Base-by-base conservation (phyloP, 2,888 invertebrate genomes). In the Apamea sordens region DNA sequence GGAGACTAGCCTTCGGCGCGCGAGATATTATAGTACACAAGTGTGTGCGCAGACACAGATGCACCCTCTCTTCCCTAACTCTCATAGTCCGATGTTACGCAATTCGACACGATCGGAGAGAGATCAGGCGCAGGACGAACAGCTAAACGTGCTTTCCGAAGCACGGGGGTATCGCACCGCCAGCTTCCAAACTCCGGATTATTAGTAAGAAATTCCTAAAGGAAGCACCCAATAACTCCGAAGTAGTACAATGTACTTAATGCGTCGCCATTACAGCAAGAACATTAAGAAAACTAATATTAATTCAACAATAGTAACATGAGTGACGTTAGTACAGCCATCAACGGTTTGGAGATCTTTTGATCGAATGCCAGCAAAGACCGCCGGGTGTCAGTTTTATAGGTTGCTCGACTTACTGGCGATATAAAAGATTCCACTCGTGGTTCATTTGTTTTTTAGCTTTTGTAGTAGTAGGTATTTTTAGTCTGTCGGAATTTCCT, bases 341-440 rank as follows among this genome's bases (percentile, higher is more conserved):
- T 89, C 90, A 91, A 91, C 89, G 80, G 89, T 79, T 92, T 93
- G 93, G 90, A 92, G 89, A 92, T 92, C 92, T 93, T 85, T 94
- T 94, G 94, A 95, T 94, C 93, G 87, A 92, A 92, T 93, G 94
- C 94, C 94, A 94, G 91, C 80, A 84, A 82, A 86, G 88, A 89
- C 92, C 89, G 87, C 90, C 83, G 44, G 83, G 84, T 90, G 91
- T 91, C 90, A 87, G 88, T 91, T 90, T 92, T 91, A 92, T 93
- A 90, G 91, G 89, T 80, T 80, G 79, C 53, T 53, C 24, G 84
- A 84, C 85, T 91, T 89, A 89, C 89, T 76, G 86, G 85, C 85
- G 79, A 90, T 87, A 86, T 87, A 86, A 85, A 87, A 86, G 82
- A 80, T 77, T 77, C 78, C n/a, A 72, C 79, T 68, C 63, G 61